Evolutionary conservation across 2,797 vertebrate species (phyloP).

Genomic region (Thamnophis elegans): DNA sequence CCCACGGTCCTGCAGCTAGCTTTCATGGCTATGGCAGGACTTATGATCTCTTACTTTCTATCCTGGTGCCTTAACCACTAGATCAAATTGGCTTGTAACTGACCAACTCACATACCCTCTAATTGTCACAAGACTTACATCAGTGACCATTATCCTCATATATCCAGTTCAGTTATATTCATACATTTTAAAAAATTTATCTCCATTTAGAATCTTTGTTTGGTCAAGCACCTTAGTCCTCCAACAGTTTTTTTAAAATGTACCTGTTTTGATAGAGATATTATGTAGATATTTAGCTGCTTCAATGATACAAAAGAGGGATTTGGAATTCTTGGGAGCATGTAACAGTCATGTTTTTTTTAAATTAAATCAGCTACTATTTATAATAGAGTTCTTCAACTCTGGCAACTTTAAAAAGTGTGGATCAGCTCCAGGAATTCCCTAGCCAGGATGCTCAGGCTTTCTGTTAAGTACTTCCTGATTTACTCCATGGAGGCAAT

Average conservation of each 20-base stretch:
- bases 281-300: neutral
- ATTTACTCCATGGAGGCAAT: neutral
- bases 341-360: neutral
- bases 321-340: neutral
- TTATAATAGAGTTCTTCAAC: neutral
- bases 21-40: neutral
- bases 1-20: neutral
- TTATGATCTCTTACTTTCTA: neutral
- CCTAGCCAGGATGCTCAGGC: neutral
- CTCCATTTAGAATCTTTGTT: neutral
- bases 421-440: neutral
- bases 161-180: neutral
- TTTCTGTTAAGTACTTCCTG: neutral
- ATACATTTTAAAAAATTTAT: neutral
- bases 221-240: neutral
- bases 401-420: neutral
- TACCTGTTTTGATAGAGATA: neutral
- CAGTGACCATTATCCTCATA: neutral
- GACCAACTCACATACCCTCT: neutral
- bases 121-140: neutral
- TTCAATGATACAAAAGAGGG: neutral
- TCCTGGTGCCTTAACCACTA: neutral
- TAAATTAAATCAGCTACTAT: neutral
- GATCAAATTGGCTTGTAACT: neutral
- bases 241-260: neutral